Evolutionary conservation across 53 echinoderm and acorn worm species (phyloP), one percentile per base, ranked within the genome.

Genomic region (Temnopleurus reevesii): DNA sequence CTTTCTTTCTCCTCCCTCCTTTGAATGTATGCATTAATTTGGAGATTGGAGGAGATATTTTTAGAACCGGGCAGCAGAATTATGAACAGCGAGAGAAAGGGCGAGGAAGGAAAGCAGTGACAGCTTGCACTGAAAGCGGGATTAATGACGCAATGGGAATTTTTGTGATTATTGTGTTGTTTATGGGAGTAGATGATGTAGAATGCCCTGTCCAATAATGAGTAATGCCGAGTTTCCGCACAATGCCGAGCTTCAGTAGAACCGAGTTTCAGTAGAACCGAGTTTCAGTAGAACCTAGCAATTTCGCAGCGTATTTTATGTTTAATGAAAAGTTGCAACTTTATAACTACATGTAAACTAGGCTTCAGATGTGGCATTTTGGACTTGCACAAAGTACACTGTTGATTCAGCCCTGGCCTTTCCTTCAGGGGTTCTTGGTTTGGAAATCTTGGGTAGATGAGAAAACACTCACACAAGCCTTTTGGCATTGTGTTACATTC

Each of bases 381-480:
- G n/a, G n/a, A n/a, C n/a, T n/a, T n/a, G n/a, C n/a, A n/a, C n/a
- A n/a, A n/a, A n/a, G n/a, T n/a, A n/a, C n/a, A n/a, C n/a, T 79
- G 79, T 79, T 79, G 79, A 79, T 79, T 79, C 79, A 79, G 79
- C 79, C 43, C 79, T 27, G 5, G 21, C 21, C 18, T 43, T 44
- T 17, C 47, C 29, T 21, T 46, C 30, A 6, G 17, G 9, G 8
- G 79, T 79, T 26, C 49, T 27, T 30, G 79, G 28, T 27, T 41
- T 9, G 46, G 30, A 27, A 47, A 79, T 49, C 79, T 79, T 79
- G 25, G 30, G 79, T 79, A 49, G 79, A 79, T 79, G 79, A 79
- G 24, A 41, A 79, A 46, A 79, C 79, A 79, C 51, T 38, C 49
- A 71, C 71, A 64, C 33, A 30, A 64, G 71, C 41, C 41, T 41